Base-by-base conservation (phyloP, 2,797 vertebrate genomes). In the Alectoris magna region DNA sequence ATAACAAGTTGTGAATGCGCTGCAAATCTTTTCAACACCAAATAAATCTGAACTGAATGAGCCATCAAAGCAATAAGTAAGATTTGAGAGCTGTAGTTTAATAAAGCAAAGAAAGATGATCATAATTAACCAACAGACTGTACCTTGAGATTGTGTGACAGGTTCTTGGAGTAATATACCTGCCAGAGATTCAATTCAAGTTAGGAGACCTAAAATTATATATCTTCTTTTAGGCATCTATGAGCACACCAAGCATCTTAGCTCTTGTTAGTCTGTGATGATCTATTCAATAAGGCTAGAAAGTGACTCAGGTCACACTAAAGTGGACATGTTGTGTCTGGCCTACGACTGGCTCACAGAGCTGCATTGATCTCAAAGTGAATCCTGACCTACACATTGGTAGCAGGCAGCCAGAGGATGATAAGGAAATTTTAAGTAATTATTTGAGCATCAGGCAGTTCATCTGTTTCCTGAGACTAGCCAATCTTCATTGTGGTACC, bases 311-410 rank as follows among this genome's bases (percentile, higher is more conserved):
- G 49, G 44, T 77, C 27, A 27, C 24, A 4, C 1, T 1, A 14
- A 18, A 19, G 38, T 18, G 24, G 44, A 29, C 43, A 55, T 39
- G 49, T 44, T 14, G 77, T 69, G 63, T 29, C 36, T 70, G 53
- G 4, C 34, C 19, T 75, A 2, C 39, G 46, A 62, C 17, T 62
- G 79, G 23, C 58, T 79, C 36, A n/a, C 27, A 66, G 26, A 14
- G 17, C 10, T 63, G 46, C 23, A 4, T 1, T 73, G 56, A 9
- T 60, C n/a, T 77, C 1, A 0, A 29, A 18, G 14, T 70, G 19
- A 10, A 11, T 73, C 55, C 26, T 66, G 8, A 19, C 34, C 39
- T 49, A 16, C 44, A 19, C 22, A 4, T 12, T 48, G 34, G 13
- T 34, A n/a, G 23, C 26, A 43, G 43, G 26, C 49, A 68, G 55